These are phyloP conservation scores for Tachina lurida DNA, from an alignment of 2,888 invertebrate genomes.

Conservation along the genomic window DNA sequence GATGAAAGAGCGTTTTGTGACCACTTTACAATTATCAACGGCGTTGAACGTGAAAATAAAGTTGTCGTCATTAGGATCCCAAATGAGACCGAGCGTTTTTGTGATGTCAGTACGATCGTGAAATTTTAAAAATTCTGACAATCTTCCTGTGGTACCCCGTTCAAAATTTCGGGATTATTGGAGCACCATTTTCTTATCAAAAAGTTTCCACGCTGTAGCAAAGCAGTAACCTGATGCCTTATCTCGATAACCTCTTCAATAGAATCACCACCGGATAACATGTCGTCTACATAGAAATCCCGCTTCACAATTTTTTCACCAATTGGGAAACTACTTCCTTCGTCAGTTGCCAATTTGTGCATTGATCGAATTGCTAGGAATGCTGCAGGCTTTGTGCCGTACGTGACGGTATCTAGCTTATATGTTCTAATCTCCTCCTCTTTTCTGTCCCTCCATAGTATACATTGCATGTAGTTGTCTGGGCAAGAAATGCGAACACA, in stretches of 20 bases:
- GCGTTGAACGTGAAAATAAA: conserved; percentile 24
- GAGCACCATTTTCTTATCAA: conserved; percentile 36
- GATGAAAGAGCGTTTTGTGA: conserved; percentile 2
- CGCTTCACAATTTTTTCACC: background rate
- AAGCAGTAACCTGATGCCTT: conserved; percentile 8
- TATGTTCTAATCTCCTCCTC: background rate
- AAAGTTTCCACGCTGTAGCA: conserved; percentile 21
- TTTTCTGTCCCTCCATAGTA: background rate
- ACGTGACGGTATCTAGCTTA: background rate
- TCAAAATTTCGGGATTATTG: conserved; percentile 1
- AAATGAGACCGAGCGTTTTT: no score
- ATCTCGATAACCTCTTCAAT: conserved; percentile 12
- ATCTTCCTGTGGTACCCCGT: background rate
- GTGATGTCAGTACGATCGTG: conserved; percentile 30
- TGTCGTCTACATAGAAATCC: conserved; percentile 36
- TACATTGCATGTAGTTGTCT: conserved; percentile 3
- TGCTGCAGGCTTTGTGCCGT: background rate
- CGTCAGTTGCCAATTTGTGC: background rate
- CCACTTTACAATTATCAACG: background rate
- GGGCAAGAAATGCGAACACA: conserved; percentile 21
- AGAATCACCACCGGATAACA: conserved; percentile 30
- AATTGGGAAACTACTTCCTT: background rate
- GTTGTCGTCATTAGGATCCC: background rate
- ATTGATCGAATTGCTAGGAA: background rate
- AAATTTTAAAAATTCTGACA: conserved; percentile 28